These are phyloP conservation scores for Petaurus breviceps DNA, from an alignment of 2,113 vertebrate genomes.

Conservation along the genomic window DNA sequence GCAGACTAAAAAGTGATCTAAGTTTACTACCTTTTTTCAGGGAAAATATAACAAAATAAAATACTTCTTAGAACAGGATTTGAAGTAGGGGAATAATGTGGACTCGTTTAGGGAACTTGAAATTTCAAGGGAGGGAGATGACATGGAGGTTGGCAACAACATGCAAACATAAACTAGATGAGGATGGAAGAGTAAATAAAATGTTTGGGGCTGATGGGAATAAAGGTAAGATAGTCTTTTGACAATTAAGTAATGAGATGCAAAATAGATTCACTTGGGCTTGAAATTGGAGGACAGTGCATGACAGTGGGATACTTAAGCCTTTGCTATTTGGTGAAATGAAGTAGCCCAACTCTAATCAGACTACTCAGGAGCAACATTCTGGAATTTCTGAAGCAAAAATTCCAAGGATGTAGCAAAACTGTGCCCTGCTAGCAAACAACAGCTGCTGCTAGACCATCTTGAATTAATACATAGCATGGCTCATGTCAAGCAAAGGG, in stretches of 20 bases:
- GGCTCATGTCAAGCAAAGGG: slow-evolving; percentile 28
- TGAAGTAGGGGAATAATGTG: neutral
- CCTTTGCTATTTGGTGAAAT: slow-evolving; percentile 46
- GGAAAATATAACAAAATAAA: neutral
- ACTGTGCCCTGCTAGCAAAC: neutral
- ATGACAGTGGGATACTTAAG: slow-evolving; percentile 17
- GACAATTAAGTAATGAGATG: neutral
- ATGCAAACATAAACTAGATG: neutral
- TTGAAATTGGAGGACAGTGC: slow-evolving; percentile 17
- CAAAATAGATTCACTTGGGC: neutral
- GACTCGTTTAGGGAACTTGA: neutral
- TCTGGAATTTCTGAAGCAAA: slow-evolving; percentile 60
- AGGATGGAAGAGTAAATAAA: neutral
- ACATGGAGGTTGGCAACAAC: neutral
- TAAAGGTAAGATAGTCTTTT: slow-evolving; percentile 15
- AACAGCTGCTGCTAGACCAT: slow-evolving; percentile 33
- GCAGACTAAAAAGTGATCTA: neutral
- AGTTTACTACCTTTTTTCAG: neutral
- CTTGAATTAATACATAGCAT: slow-evolving; percentile 13
- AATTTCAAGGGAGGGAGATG: neutral
- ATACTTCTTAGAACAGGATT: neutral
- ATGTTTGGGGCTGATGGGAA: neutral
- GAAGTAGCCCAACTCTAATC: slow-evolving; percentile 34
- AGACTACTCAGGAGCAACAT: slow-evolving; percentile 45
- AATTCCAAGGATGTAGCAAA: slow-evolving; percentile 67